Percentiles rank a stretch among this genome's conserved stretches.
Evolutionary conservation across 2,888 invertebrate genomes (phyloP).

Genomic region (Cabera pusaria): DNA sequence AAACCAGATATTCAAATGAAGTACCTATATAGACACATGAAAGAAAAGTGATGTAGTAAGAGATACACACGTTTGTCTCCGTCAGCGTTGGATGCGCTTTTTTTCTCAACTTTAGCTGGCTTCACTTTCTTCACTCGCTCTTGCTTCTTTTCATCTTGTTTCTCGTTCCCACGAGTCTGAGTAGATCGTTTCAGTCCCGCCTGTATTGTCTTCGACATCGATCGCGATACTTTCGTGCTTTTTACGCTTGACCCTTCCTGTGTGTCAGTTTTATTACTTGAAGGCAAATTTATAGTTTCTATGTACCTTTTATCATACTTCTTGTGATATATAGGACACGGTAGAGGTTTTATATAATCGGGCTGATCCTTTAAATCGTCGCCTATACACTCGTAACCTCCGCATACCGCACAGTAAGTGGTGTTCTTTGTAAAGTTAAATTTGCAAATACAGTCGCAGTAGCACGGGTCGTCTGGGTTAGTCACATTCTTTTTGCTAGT

Average conservation of each 20-base stretch:
- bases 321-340: constrained; percentile 74
- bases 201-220: constrained; percentile 34
- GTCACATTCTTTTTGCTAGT: constrained; percentile 41
- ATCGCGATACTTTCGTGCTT: constrained; percentile 31
- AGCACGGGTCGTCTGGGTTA: constrained; percentile 55
- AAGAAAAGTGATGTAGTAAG: too few relatives aligned
- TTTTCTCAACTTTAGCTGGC: too few relatives aligned
- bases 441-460: constrained; percentile 69
- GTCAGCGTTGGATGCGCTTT: too few relatives aligned
- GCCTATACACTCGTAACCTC: constrained; percentile 71
- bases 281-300: constrained; percentile 40
- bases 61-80: too few relatives aligned
- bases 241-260: constrained; percentile 45
- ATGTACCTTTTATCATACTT: constrained; percentile 63
- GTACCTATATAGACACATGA: too few relatives aligned
- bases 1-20: too few relatives aligned
- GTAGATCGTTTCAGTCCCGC: too few relatives aligned
- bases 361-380: constrained; percentile 62
- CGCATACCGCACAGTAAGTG: constrained; percentile 71
- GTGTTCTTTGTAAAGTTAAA: constrained; percentile 66
- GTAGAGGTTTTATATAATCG: constrained; percentile 60
- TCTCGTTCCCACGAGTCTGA: too few relatives aligned
- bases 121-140: constrained; percentile 1
- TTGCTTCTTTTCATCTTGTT: constrained; percentile 37
- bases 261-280: constrained; percentile 41